phyloP scores from a whole-genome alignment of 1,140 invertebrate genomes.

The Lordiphosa mommai region DNA sequence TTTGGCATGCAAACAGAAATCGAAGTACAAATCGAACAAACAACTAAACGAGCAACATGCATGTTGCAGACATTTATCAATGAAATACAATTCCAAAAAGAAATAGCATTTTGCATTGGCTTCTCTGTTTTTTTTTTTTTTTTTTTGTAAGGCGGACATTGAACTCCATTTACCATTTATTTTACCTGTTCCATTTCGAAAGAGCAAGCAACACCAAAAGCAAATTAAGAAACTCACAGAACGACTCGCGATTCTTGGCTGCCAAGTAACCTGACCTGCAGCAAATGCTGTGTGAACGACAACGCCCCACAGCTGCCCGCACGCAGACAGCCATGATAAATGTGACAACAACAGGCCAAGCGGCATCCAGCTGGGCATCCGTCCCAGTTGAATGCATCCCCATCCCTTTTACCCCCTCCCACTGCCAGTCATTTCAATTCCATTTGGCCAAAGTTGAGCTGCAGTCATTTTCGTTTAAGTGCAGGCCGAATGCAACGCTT shows the following conservation, averaged over 20 bases:
- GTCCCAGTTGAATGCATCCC: slow-evolving; percentile 15
- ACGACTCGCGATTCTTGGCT: slow-evolving; percentile 24
- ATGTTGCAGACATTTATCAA: slow-evolving; percentile 67
- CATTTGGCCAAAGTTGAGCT: slow-evolving; percentile 72
- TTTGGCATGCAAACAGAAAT: slow-evolving; percentile 60
- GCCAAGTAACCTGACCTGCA: slow-evolving; percentile 61
- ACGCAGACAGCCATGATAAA: slow-evolving; percentile 62
- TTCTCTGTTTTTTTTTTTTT: not conserved
- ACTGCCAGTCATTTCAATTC: slow-evolving; percentile 57
- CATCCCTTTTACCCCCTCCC: not conserved
- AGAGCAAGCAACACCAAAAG: slow-evolving; percentile 12
- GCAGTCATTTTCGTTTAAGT: slow-evolving; percentile 65
- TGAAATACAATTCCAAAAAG: slow-evolving; percentile 49
- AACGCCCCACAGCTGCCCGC: slow-evolving; percentile 19
- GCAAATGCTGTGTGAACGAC: slow-evolving; percentile 41
- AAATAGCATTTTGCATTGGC: slow-evolving; percentile 30
- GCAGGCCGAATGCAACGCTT: slow-evolving; percentile 14
- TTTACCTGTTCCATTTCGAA: slow-evolving; percentile 50
- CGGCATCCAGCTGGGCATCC: slow-evolving; percentile 32
- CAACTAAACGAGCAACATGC: slow-evolving; percentile 50
- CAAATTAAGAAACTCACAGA: slow-evolving; percentile 21
- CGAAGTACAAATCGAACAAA: slow-evolving; percentile 73
- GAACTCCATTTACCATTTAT: slow-evolving; percentile 21
- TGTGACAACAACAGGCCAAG: slow-evolving; percentile 65
- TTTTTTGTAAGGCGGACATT: slow-evolving; percentile 10